These are phyloP conservation scores for Myrmecobius fasciatus DNA, from an alignment of 2,113 vertebrate genomes.

Conservation along the genomic window DNA sequence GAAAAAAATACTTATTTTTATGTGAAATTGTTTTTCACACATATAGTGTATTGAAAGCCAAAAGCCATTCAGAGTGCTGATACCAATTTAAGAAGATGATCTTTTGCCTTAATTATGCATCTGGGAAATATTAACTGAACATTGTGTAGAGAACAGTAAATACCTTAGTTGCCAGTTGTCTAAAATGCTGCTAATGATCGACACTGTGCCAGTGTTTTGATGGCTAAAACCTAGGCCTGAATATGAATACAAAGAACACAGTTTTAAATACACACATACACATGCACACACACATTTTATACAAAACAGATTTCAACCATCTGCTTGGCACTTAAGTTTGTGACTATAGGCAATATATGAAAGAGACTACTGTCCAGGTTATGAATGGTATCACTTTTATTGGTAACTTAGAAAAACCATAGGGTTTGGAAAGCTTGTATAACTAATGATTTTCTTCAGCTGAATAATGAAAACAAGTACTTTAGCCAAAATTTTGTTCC, in stretches of 20 bases:
- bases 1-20: constrained; percentile 69
- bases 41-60: constrained; percentile 80
- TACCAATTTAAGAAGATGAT: constrained; percentile 84
- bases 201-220: constrained; percentile 86
- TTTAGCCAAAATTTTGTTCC: constrained; percentile 77
- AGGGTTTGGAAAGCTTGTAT: constrained; percentile 74
- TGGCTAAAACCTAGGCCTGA: constrained; percentile 85
- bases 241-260: constrained; percentile 86
- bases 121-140: constrained; percentile 86
- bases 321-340: constrained; percentile 86
- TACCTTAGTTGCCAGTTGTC: constrained; percentile 87
- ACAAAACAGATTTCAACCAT: constrained; percentile 88
- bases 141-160: constrained; percentile 84
- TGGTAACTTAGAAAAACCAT: constrained; percentile 82
- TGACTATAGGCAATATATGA: constrained; percentile 83
- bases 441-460: constrained; percentile 78
- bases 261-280: constrained; percentile 66
- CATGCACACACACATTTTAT: constrained; percentile 79
- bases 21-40: constrained; percentile 79
- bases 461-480: constrained; percentile 78
- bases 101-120: constrained; percentile 86
- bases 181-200: constrained; percentile 84
- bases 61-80: constrained; percentile 78
- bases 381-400: constrained; percentile 84
- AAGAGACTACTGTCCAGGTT: constrained; percentile 86